Base-by-base conservation (phyloP, 2,113 vertebrate species). In the Channa argus region DNA sequence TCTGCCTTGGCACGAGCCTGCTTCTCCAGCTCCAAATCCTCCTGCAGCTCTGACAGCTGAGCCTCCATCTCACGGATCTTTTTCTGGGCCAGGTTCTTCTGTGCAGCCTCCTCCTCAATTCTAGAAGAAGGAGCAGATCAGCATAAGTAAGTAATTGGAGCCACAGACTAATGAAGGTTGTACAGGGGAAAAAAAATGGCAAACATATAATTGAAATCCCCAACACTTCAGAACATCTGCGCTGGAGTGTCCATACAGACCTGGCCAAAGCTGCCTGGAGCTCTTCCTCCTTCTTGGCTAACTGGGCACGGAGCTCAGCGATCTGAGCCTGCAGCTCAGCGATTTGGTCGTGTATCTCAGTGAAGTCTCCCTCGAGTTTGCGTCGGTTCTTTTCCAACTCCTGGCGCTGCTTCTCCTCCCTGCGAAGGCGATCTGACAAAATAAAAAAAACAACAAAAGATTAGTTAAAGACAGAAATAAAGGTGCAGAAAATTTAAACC, bases 211-310 rank as follows among this genome's bases (percentile, higher is more conserved):
- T 41, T 41, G 39, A 41, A 1, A 4, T 41, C 39, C 6, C 39
- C 39, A 41, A 49, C 34, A 53, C 24, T 24, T 24, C 1, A 24
- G 24, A 24, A 24, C 24, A 24, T 24, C 46, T 36, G 5, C 39
- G 44, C 4, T 6, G 36, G 33, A 3, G 11, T 10, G 50, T 47
- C 12, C 46, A 45, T 11, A 52, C 80, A 87, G 80, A 98, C 98
- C 97, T 97, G 92, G 96, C 95, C 73, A 99, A 91, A 12, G 97
- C 96, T 1, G 96, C 96, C 87, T 98, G 97, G 5, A 99, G 94
- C 75, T 99, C 98, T 77, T 99, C 98, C 77, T 99, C 98, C 69
- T 99, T 99, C 93, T 98, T 99, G 59, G 97, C 96, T 56, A 99
- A 94, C 68, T 98, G 98, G 65, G 97, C 95, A 70, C 97, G 96